phyloP scores from a whole-genome alignment of 1,140 invertebrate species.

The Aradophagus sp. region DNA sequence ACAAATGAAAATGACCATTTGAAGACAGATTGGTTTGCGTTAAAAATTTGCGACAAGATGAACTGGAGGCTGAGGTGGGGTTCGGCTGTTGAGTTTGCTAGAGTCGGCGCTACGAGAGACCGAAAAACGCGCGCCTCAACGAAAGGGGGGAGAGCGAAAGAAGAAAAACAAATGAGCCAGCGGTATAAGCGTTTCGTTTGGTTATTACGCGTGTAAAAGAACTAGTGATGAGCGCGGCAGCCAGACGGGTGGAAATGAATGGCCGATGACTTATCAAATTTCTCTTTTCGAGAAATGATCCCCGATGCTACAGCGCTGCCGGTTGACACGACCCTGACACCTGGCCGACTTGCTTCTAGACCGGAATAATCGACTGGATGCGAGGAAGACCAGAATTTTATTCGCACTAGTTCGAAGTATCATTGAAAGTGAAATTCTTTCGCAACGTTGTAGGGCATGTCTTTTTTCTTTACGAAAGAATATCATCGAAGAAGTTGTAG shows the following conservation, averaged over 20 bases:
- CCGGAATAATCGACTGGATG: conserved; percentile 40
- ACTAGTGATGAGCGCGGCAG: conserved; percentile 21
- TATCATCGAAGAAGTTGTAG: no score
- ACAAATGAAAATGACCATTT: conserved; percentile 44
- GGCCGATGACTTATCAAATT: conserved; percentile 41
- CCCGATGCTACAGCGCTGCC: neutral
- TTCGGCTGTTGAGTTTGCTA: neutral
- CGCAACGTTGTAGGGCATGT: no score
- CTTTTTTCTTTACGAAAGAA: no score
- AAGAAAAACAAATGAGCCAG: conserved; percentile 4
- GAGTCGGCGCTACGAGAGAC: conserved; percentile 21
- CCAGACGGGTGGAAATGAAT: conserved; percentile 32
- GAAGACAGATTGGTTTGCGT: conserved; percentile 36
- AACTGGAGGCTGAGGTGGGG: conserved; percentile 10
- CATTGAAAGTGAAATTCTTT: no score
- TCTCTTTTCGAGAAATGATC: conserved; percentile 26
- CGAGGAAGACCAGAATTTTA: no score
- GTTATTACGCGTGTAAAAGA: conserved; percentile 28
- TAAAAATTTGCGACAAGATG: conserved; percentile 21
- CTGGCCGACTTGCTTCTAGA: conserved; percentile 26
- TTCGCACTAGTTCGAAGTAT: no score
- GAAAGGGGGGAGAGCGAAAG: conserved; percentile 11
- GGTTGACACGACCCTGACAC: conserved; percentile 13
- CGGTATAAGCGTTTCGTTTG: conserved; percentile 10
- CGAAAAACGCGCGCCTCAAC: conserved; percentile 19